Evolutionary conservation across 1,140 invertebrate genomes (phyloP), one percentile per base, ranked within the genome.

Genomic region (Bombus pyrosoma): DNA sequence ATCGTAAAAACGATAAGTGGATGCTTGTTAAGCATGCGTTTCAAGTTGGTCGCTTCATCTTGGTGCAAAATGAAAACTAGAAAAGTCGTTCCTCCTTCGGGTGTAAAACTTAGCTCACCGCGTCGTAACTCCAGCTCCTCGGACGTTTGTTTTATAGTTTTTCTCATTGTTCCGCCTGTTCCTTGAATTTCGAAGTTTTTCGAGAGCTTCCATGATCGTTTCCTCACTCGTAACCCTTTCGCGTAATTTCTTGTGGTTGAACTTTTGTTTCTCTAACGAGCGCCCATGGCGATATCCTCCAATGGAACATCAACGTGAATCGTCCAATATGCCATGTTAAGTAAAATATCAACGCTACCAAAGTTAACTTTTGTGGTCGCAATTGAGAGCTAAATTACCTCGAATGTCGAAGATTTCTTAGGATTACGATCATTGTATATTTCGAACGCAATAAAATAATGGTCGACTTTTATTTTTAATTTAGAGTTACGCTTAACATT

Each of bases 1-100:
- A 84, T 89, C 90, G 87, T 93, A 92, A 92, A 83, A 93, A 78
- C 88, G 90, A 88, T 91, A 92, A 92, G 91, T 91, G 90, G 89
- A 88, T 91, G 89, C 87, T 92, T 90, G 92, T 93, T 93, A 92
- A 93, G 88, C 79, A 90, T 87, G 77, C 91, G 81, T 88, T 88
- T 88, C 87, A 91, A 89, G 62, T 62, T 47, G 37, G 79, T 28
- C 28, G 43, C 18, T 82, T 57, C 43, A 18, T 41, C 28, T 22
- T 69, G 79, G 72, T 72, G 82, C 37, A 90, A 83, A 92, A 91
- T 90, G 89, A 91, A 92, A 92, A 89, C 85, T 91, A 86, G 88
- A 84, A 88, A 88, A 92, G 88, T 89, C 87, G 86, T 92, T 92
- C 18, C 28, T 53, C 22, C 62, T 25, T 28, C 28, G 22, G 57